These are phyloP conservation scores for Gerris lacustris DNA, from an alignment of 2,888 invertebrate genomes.

Conservation along the genomic window DNA sequence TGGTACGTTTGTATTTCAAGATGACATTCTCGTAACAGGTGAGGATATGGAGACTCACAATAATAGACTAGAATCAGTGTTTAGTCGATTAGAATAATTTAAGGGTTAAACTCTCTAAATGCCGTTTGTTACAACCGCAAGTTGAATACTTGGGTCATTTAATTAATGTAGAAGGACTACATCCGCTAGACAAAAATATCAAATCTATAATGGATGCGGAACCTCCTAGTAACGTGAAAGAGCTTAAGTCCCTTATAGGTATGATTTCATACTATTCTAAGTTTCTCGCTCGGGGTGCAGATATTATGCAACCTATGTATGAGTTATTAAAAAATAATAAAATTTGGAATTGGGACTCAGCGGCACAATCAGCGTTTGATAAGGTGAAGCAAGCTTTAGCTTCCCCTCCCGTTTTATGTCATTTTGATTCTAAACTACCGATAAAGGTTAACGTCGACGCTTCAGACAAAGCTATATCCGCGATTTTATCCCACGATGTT, in stretches of 20 bases:
- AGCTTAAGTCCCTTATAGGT: conserved; percentile 31
- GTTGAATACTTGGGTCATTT: conserved; percentile 21
- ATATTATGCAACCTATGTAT: conserved; percentile 17
- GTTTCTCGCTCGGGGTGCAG: conserved; percentile 28
- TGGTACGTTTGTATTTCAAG: conserved; percentile 16
- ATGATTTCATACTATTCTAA: conserved; percentile 33
- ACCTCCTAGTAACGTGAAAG: conserved; percentile 25
- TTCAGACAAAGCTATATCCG: conserved; percentile 15
- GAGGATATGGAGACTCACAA: conserved; percentile 15
- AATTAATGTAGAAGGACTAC: conserved; percentile 15
- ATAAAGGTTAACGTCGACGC: conserved; percentile 15
- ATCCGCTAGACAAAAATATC: conserved; percentile 23
- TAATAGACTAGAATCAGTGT: not conserved
- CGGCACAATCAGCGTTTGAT: conserved; percentile 13
- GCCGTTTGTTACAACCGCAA: conserved; percentile 9
- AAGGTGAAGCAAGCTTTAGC: conserved; percentile 14
- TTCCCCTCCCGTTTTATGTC: conserved; percentile 15
- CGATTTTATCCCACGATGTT: conserved; percentile 4
- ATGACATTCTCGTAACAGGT: conserved; percentile 17
- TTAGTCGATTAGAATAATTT: conserved; percentile 6
- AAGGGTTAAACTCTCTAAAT: conserved; percentile 19
- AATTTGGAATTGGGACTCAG: conserved; percentile 13
- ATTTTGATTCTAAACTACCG: conserved; percentile 13
- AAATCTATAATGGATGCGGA: conserved; percentile 26
- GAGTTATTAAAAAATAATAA: conserved; percentile 10